Percentiles rank a stretch among this genome's conserved stretches.
Evolutionary conservation across 2,113 vertebrate genomes (phyloP).

Genomic region (Canis aureus): DNA sequence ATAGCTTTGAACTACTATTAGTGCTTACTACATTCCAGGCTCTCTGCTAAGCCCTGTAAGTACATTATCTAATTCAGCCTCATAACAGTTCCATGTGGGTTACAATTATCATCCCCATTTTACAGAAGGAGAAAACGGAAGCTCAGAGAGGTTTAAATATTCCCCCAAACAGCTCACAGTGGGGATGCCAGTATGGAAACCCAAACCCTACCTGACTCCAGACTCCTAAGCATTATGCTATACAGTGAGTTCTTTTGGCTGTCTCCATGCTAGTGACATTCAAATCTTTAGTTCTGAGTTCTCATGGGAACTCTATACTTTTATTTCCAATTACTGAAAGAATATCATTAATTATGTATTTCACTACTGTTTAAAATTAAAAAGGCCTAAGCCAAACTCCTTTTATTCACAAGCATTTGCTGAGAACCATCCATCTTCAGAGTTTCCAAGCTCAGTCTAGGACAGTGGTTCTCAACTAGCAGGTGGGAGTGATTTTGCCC

Average conservation of each 20-base stretch:
- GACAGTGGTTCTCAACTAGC: not conserved
- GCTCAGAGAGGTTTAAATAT: not conserved
- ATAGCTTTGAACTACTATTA: not conserved
- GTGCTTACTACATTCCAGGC: conserved; percentile 5
- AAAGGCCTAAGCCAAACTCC: not conserved
- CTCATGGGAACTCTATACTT: not conserved
- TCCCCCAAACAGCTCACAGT: not conserved
- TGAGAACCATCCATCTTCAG: not conserved
- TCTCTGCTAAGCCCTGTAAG: not conserved
- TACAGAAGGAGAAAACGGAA: not conserved
- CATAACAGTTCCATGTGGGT: not conserved
- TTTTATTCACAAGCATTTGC: not conserved
- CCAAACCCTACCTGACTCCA: not conserved
- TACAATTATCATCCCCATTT: not conserved
- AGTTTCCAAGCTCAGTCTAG: not conserved
- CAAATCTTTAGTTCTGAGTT: conserved; percentile 5
- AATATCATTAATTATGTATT: not conserved
- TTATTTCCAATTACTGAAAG: conserved; percentile 38
- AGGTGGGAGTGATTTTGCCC: not conserved
- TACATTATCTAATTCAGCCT: not conserved
- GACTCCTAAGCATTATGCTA: not conserved
- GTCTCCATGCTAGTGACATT: not conserved
- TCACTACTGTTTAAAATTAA: not conserved
- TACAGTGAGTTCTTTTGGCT: not conserved
- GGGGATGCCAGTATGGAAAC: not conserved